These are phyloP conservation scores for Metalampra italica DNA, from an alignment of 2,888 invertebrate species.

Conservation along the genomic window DNA sequence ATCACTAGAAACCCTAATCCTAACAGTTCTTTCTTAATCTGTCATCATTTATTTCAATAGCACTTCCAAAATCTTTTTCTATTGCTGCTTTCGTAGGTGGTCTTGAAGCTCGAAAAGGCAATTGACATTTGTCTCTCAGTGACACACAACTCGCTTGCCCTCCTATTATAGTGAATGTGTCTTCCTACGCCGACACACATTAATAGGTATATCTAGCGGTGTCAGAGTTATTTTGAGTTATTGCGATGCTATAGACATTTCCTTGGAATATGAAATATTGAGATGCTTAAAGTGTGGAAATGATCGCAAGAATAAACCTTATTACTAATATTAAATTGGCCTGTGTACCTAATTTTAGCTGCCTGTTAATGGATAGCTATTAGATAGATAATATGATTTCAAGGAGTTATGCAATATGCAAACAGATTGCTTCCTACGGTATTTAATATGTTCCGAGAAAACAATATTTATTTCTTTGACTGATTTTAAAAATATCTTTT, in stretches of 20 bases:
- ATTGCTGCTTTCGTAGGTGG: conserved; percentile 29
- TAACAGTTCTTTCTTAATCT: not conserved
- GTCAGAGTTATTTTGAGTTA: conserved; percentile 6
- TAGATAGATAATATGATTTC: no score
- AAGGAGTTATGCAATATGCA: no score
- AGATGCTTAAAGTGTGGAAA: conserved; percentile 12
- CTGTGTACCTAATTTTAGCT: not conserved
- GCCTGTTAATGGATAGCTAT: no score
- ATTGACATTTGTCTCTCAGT: conserved; percentile 37
- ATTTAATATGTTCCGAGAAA: no score
- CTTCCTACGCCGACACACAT: conserved; percentile 36
- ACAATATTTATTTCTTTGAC: no score
- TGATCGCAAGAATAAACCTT: conserved; percentile 36
- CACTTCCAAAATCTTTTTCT: conserved; percentile 10
- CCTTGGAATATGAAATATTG: not conserved
- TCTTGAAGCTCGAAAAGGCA: conserved; percentile 23
- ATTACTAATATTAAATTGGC: conserved; percentile 22
- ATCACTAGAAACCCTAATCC: no score
- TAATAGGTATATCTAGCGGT: conserved; percentile 15
- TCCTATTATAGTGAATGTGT: conserved; percentile 32
- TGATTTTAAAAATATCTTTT: no score
- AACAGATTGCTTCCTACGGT: no score
- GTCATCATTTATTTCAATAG: conserved; percentile 10
- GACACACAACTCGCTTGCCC: conserved; percentile 33
- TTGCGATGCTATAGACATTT: conserved; percentile 20